phyloP scores from a whole-genome alignment of 2,113 vertebrate genomes.

The Tetrax tetrax region DNA sequence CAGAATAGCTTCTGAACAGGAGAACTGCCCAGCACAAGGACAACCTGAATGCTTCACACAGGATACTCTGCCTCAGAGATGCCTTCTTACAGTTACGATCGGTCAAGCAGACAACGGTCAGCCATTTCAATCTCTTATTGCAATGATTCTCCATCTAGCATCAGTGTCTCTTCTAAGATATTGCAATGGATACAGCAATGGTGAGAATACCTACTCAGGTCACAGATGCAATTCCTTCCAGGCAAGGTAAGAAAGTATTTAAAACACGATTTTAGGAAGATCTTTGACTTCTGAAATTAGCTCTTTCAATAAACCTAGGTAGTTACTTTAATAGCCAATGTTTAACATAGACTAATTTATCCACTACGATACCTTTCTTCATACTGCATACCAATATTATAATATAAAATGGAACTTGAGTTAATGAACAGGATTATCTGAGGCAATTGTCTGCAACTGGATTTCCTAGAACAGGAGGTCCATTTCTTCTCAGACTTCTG shows the following conservation, averaged over 20 bases:
- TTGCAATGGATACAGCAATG: slow-evolving; percentile 9
- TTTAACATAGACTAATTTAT: not conserved
- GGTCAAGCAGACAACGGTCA: slow-evolving; percentile 44
- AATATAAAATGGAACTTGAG: not conserved
- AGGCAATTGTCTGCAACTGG: not conserved
- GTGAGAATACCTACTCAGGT: slow-evolving; percentile 40
- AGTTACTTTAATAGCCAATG: not conserved
- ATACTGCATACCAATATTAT: not conserved
- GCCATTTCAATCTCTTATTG: slow-evolving; percentile 22
- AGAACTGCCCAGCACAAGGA: not conserved
- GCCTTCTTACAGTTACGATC: slow-evolving; percentile 31
- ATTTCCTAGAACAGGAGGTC: not conserved
- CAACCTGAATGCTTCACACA: not conserved
- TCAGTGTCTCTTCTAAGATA: not conserved
- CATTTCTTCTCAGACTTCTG: not conserved
- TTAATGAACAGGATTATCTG: slow-evolving; percentile 1
- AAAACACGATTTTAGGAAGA: slow-evolving; percentile 44
- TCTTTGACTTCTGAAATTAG: not conserved
- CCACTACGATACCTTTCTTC: not conserved
- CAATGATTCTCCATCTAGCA: slow-evolving; percentile 37
- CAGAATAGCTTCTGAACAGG: not conserved
- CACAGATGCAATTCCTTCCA: slow-evolving; percentile 47
- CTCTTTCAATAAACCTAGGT: not conserved
- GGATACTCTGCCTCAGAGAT: slow-evolving; percentile 24
- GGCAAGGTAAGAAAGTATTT: slow-evolving; percentile 49